Base-by-base conservation (phyloP, 2,888 invertebrate genomes). In the Campaea margaritaria region DNA sequence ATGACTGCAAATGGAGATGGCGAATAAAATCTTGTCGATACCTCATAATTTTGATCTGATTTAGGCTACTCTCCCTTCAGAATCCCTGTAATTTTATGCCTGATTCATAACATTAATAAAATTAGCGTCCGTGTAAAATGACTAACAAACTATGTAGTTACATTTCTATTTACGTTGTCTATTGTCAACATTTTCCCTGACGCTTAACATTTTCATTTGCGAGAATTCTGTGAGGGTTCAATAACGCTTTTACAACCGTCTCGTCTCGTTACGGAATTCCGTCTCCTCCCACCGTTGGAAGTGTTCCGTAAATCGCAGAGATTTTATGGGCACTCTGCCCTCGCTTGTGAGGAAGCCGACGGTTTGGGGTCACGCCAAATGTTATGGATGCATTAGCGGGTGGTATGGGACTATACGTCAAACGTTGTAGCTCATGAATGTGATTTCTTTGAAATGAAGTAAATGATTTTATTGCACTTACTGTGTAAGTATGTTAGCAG, bases 341-440 rank as follows among this genome's bases (percentile, higher is more conserved):
- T 62, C 39, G 58, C 53, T 48, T 56, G 58, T 47, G 54, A 63
- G 16, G 62, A 63, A 63, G 65, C 66, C 58, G 71, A 68, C 69
- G 68, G 72, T 74, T 73, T 69, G 68, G 68, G 75, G 76, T 72
- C 72, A 72, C 68, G 59, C 52, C 56, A 64, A 69, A 64, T 42
- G 64, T 60, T 67, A 56, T 62, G 57, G 52, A 53, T 50, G 44
- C 48, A 44, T 53, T 58, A 58, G 44, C 16, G n/a, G 39, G 49
- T 39, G 15, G 44, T 45, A 49, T 48, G 15, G 14, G 0, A 27
- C 36, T 49, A 53, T 50, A 44, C 36, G n/a, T 36, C n/a, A 36
- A 36, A 36, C 4, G 7, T 10, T n/a, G n/a, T 36, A n/a, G 36
- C 36, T 36, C 12, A 7, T 36, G 36, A 36, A n/a, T n/a, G 3